These are phyloP conservation scores for Brachymystax lenok DNA, from an alignment of 2,797 vertebrate species.

Conservation along the genomic window DNA sequence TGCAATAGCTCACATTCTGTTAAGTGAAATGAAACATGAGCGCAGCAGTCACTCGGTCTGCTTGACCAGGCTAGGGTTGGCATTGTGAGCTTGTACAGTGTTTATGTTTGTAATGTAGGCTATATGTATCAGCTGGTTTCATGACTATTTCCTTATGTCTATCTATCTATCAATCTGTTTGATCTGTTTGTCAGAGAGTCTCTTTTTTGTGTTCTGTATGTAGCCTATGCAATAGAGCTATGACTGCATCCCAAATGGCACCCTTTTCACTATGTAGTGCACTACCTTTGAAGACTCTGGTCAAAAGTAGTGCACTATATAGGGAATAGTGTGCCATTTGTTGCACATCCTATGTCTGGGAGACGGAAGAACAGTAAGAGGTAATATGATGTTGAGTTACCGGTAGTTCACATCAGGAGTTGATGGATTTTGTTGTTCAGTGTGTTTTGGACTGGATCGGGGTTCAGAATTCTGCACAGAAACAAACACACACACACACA, in stretches of 20 bases:
- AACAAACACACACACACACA: too few relatives aligned
- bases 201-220: background rate
- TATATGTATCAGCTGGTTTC: slow-evolving; percentile 1
- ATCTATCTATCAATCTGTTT: background rate
- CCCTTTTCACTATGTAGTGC: background rate
- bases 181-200: background rate
- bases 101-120: slow-evolving; percentile 8
- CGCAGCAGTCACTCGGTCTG: background rate
- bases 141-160: background rate
- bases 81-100: background rate
- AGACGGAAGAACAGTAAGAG: background rate
- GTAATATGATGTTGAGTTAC: too few relatives aligned
- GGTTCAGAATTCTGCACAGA: too few relatives aligned
- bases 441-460: too few relatives aligned
- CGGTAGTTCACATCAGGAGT: too few relatives aligned
- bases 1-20: background rate
- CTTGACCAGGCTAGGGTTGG: background rate
- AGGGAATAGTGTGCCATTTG: background rate
- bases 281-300: too few relatives aligned
- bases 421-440: too few relatives aligned
- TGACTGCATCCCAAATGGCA: background rate
- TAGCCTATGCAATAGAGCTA: background rate
- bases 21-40: background rate
- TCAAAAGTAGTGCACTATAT: background rate
- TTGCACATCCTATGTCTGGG: background rate